Percentiles rank a stretch among this genome's conserved stretches.
Evolutionary conservation across 2,888 invertebrate genomes (phyloP).

Genomic region (Gerris lacustris): DNA sequence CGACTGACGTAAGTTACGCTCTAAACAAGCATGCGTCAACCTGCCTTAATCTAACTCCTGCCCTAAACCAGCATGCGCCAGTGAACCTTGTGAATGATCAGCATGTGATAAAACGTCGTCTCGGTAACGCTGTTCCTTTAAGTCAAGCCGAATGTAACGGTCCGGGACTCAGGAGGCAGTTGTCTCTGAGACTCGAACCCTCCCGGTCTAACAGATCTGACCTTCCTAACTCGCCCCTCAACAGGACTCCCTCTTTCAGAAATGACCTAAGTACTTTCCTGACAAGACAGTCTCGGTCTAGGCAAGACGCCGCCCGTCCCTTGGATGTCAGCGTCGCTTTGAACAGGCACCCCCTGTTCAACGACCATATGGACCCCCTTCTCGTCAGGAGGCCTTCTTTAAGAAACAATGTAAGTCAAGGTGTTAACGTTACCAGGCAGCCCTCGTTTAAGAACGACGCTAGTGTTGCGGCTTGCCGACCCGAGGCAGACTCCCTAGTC

Average conservation of each 20-base stretch:
- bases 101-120: too few species aligned
- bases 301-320: background rate
- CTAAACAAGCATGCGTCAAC: constrained; percentile 13
- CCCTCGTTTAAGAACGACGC: too few species aligned
- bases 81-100: too few species aligned
- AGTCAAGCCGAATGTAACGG: too few species aligned
- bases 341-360: background rate
- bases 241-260: background rate
- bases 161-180: background rate
- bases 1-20: background rate
- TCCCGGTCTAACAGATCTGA: background rate
- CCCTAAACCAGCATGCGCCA: constrained; percentile 6
- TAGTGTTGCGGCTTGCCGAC: too few species aligned
- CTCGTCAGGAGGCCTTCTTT: background rate
- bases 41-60: background rate
- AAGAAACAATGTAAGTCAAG: background rate
- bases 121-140: too few species aligned
- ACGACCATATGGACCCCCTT: background rate
- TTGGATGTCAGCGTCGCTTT: background rate
- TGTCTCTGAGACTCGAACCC: background rate
- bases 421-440: too few species aligned
- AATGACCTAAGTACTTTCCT: background rate
- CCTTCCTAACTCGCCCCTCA: background rate
- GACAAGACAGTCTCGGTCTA: background rate
- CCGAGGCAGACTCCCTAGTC: too few species aligned